A percentile compares a stretch with the other conserved stretches of the same genome.
These are phyloP conservation scores for Geotrypetes seraphini DNA, from an alignment of 2,797 vertebrate species.

Conservation along the genomic window DNA sequence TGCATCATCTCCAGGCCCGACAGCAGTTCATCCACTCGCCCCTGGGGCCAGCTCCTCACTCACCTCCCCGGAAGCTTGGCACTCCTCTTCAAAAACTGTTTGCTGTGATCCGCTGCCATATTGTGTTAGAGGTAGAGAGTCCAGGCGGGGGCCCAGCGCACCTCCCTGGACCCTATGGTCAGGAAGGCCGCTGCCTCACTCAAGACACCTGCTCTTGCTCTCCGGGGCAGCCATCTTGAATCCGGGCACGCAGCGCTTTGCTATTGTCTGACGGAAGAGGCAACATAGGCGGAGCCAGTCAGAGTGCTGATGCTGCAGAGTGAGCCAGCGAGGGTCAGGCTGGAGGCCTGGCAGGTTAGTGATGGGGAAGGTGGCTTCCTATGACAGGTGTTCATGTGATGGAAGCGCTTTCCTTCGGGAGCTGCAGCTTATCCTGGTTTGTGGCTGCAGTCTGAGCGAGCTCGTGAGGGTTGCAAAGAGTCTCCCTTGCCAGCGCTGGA, in stretches of 20 bases:
- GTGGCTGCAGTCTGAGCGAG: rapidly evolving
- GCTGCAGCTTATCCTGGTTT: not conserved
- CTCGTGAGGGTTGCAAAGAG: too few relatives aligned
- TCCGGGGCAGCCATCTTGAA: slow-evolving; percentile 43
- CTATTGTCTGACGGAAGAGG: too few relatives aligned
- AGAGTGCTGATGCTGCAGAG: too few relatives aligned
- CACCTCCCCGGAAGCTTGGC: slow-evolving; percentile 87
- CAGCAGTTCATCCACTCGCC: not conserved
- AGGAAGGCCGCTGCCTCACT: slow-evolving; percentile 31
- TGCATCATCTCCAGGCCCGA: too few relatives aligned
- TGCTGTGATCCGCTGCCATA: slow-evolving; percentile 85
- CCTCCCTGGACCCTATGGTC: too few relatives aligned
- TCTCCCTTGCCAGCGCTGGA: too few relatives aligned
- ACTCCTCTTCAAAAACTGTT: slow-evolving; percentile 90
- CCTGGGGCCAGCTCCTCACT: slow-evolving; percentile 7
- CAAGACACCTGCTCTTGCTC: slow-evolving; percentile 25
- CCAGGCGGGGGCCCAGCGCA: slow-evolving; percentile 24
- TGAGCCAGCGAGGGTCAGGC: too few relatives aligned
- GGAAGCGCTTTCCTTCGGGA: slow-evolving; percentile 35
- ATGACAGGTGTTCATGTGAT: too few relatives aligned
- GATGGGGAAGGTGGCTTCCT: too few relatives aligned
- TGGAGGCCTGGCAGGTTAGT: too few relatives aligned
- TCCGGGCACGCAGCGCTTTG: slow-evolving; percentile 13
- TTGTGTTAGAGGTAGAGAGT: slow-evolving; percentile 13
- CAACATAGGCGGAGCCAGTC: too few relatives aligned